Conservation (phyloP, 2,797 vertebrate species). For the Melanotaenia trifasciata region DNA sequence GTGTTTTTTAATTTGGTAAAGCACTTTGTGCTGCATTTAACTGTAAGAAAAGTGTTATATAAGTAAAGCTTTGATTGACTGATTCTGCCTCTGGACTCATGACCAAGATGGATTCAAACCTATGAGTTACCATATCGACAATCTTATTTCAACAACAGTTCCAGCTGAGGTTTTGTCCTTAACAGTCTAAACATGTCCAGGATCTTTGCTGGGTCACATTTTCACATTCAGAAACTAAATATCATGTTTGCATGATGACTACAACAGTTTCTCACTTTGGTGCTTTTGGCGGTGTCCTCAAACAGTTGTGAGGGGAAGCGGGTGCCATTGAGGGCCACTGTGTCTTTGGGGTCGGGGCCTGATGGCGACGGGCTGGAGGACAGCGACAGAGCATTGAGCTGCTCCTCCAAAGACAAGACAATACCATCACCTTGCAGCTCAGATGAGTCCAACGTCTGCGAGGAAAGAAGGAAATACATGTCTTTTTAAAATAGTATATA, state of each 20-base stretch:
- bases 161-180: no score
- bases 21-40: no score
- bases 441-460: constrained; percentile 87
- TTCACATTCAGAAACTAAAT: no score
- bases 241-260: neutral
- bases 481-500: constrained; percentile 9
- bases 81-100: neutral
- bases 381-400: constrained; percentile 90
- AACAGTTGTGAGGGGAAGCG: constrained; percentile 87
- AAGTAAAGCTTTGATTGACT: no score
- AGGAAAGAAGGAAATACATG: neutral
- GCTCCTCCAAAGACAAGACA: constrained; percentile 91
- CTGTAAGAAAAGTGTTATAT: no score
- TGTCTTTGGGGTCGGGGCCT: constrained; percentile 76
- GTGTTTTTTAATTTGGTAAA: no score
- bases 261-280: constrained; percentile 84
- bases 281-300: constrained; percentile 85
- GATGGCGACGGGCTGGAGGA: constrained; percentile 63
- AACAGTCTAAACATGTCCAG: no score
- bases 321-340: constrained; percentile 88
- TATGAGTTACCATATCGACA: neutral
- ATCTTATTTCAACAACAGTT: neutral
- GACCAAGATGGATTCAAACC: neutral
- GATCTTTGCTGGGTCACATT: no score
- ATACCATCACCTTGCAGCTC: constrained; percentile 91